Base-by-base conservation (phyloP, 1,140 invertebrate genomes). In the Drosophila parvula region DNA sequence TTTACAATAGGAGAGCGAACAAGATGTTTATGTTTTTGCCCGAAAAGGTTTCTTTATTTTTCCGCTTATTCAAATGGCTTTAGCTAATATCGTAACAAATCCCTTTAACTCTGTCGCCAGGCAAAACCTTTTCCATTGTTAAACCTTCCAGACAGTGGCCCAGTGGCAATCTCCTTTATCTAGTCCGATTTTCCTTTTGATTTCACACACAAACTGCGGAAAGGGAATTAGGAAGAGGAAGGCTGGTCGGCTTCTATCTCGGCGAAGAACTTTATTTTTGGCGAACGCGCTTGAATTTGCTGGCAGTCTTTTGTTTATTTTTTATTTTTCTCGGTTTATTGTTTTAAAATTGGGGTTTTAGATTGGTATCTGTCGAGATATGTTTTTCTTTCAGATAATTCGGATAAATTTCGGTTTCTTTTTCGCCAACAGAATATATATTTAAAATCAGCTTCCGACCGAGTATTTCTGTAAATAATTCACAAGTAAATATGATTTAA, bases 251-350 rank as follows among this genome's bases (percentile, higher is more conserved):
- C 30, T 56, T 58, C n/a, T 43, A 50, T 45, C 56, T 47, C 59
- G 18, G 36, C 18, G 47, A 27, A n/a, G 48, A 81, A 82, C 74
- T 82, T 78, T 82, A 70, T 81, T 82, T 78, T 78, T 45, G 79
- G 74, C 69, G 78, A 81, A 74, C 81, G 69, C 79, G 79, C 79
- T 70, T 78, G 79, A 82, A 82, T 82, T 71, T 67, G 40, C 65
- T 71, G 45, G 68, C 44, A 40, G 60, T 64, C 65, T 58, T 47
- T 41, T 64, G 58, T 65, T 74, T 59, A 78, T 81, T 41, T 55
- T 64, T 70, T 22, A 22, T 40, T 56, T 59, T 47, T 36, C 44
- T 56, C 51, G 48, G 5, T 64, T 82, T 79, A 75, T 82, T 82
- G 75, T 82, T 82, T 75, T 56, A 79, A 60, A 61, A 82, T 38